Evolutionary conservation across 2,113 vertebrate species (phyloP), one percentile per base, ranked within the genome.

Genomic region (Chionis minor): DNA sequence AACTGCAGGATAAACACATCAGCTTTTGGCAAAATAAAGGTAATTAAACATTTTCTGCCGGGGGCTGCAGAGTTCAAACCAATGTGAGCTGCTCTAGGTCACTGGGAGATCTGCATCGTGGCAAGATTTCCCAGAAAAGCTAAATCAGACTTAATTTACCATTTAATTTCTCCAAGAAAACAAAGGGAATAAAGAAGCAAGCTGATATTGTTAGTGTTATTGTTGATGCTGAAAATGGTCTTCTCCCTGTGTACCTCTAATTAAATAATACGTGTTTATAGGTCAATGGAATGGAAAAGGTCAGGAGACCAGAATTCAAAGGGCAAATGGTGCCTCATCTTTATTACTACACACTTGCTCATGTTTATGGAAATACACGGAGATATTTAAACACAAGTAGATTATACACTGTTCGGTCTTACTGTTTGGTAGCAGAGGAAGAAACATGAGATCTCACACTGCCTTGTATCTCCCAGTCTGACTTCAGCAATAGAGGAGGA

Each of bases 11-110:
- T 86, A 91, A 96, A 89, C 59, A 54, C 49, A 38, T 70, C 65
- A 8, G 55, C 40, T 96, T 93, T 97, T 40, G 62, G 70, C 78
- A 91, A 95, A 95, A 92, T 86, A 86, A 83, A 96, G 35, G 88
- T 88, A 95, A 94, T 95, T 95, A 94, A 88, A 77, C 67, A 32
- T 79, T 91, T 94, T 86, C 62, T 92, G 12, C 62, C 0, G 3
- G 42, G 40, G 42, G 10, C 51, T 86, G 61, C 51, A 88, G 42
- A 90, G 91, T 90, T 90, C 89, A 96, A 85, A 82, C 38, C 38
- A 35, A 8, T 77, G 56, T 62, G 83, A 81, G 26, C 38, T 58
- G 49, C 40, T 91, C 82, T 85, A 82, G 82, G 91, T 89, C 92
- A 80, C 17, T 77, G 21, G 0, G 1, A 90, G 54, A 71, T 85